A percentile compares a stretch with the other conserved stretches of the same genome.
phyloP scores from a whole-genome alignment of 2,797 vertebrate genomes.

The Austrolebias charrua region DNA sequence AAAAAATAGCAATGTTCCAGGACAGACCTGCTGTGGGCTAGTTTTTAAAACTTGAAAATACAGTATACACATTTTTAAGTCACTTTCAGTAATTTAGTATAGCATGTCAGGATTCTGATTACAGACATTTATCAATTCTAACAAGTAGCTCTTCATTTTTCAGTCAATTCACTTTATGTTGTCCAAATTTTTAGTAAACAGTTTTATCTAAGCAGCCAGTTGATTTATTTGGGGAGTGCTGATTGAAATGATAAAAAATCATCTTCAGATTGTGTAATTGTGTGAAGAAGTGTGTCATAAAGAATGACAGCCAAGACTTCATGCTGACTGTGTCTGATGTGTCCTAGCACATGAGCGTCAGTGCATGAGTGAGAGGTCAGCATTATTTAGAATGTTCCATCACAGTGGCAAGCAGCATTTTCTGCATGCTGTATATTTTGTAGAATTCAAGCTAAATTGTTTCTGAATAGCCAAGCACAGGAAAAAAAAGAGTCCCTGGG shows the following conservation, averaged over 20 bases:
- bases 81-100: too few relatives aligned
- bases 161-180: too few relatives aligned
- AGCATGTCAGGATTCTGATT: too few relatives aligned
- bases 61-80: too few relatives aligned
- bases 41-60: too few relatives aligned
- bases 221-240: background rate
- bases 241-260: constrained; percentile 16
- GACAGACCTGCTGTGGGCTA: too few relatives aligned
- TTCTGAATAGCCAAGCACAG: constrained; percentile 27
- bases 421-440: constrained; percentile 14
- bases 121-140: too few relatives aligned
- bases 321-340: constrained; percentile 11
- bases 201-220: constrained; percentile 3
- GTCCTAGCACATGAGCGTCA: constrained; percentile 26
- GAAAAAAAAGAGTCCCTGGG: constrained; percentile 18
- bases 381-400: constrained; percentile 23
- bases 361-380: constrained; percentile 18
- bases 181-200: too few relatives aligned
- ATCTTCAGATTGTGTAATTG: constrained; percentile 22
- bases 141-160: too few relatives aligned
- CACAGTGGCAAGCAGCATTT: background rate
- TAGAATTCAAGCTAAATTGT: constrained; percentile 6
- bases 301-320: constrained; percentile 30
- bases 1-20: too few relatives aligned
- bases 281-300: constrained; percentile 23